Percentiles rank a stretch among this genome's conserved stretches.
These are phyloP conservation scores for Brevimyrus niger DNA, from an alignment of 2,113 vertebrate species.

Conservation along the genomic window DNA sequence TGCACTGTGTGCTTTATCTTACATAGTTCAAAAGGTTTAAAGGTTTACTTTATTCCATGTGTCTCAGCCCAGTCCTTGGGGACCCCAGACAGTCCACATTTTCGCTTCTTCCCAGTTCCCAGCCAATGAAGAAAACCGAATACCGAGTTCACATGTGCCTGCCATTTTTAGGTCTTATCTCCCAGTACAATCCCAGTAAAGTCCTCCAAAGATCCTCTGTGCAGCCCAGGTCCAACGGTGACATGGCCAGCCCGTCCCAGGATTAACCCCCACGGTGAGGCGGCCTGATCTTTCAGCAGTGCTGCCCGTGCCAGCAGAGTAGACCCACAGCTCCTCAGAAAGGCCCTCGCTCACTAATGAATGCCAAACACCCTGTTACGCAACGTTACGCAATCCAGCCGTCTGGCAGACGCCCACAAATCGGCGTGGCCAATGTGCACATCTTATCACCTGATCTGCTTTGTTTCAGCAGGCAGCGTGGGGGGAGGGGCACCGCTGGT, in stretches of 20 bases:
- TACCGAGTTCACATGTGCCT: neutral
- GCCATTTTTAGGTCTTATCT: neutral
- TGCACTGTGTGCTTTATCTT: neutral
- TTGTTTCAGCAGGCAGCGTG: neutral
- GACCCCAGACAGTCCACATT: neutral
- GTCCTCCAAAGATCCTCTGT: neutral
- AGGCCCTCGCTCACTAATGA: neutral
- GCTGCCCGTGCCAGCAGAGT: neutral
- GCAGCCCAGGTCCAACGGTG: neutral
- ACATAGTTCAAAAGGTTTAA: neutral
- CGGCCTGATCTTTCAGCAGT: neutral
- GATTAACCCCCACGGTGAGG: neutral
- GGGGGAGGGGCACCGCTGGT: neutral
- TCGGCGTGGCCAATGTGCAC: too few relatives aligned
- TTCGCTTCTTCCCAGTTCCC: neutral
- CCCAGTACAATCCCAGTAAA: neutral
- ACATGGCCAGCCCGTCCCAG: neutral
- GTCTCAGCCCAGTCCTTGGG: neutral
- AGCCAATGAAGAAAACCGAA: neutral
- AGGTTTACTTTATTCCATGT: neutral
- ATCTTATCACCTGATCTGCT: neutral
- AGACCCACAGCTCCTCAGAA: neutral
- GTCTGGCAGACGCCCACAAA: neutral
- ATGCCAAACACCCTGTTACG: constrained; percentile 1
- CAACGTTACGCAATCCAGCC: neutral